Base-by-base conservation (phyloP, 2,888 invertebrate species). In the Oscheius sp. region DNA sequence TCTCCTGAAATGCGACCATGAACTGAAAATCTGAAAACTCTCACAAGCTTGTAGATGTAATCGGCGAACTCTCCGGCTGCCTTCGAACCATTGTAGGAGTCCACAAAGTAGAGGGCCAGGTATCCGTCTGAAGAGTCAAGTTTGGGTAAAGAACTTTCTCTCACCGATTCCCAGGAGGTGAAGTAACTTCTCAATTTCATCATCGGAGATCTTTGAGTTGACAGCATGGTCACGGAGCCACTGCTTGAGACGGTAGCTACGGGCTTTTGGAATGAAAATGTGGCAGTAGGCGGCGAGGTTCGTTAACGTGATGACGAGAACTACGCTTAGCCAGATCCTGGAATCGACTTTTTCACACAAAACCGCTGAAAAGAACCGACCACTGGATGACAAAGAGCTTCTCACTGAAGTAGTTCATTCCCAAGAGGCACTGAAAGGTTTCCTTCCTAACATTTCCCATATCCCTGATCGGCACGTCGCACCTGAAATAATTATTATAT, bases 371-470 rank as follows among this genome's bases (percentile, higher is more conserved):
- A 42, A 7, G 7, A 42, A 42, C 42, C 33, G n/a, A 73, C 73
- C 73, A 73, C 55, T 73, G 63, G 13, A 73, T n/a, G 47, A 73
- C 35, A 55, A 73, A 73, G 13, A 73, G 33, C 65, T 73, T 73
- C 57, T 73, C 73, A 11, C 50, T 63, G 55, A 73, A 33, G 55
- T 35, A 50, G 29, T 73, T 73, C 48, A 73, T 62, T 35, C 48
- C 62, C 9, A 73, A 57, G 1, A 65, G 55, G 29, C 73, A 73
- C 29, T 73, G 73, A n/a, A 65, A 32, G n/a, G 73, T 63, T 3
- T n/a, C 50, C 9, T 42, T 42, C 7, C 57, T 13, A 10, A 53
- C 32, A 21, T 73, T 65, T 33, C 42, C 73, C 37, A 63, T 13
- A 32, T 73, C 53, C 5, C 51, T n/a, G 57, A 73, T 47, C 11